These are phyloP conservation scores for Petrocephalus sullivani DNA, from an alignment of 2,797 vertebrate genomes.

Conservation along the genomic window DNA sequence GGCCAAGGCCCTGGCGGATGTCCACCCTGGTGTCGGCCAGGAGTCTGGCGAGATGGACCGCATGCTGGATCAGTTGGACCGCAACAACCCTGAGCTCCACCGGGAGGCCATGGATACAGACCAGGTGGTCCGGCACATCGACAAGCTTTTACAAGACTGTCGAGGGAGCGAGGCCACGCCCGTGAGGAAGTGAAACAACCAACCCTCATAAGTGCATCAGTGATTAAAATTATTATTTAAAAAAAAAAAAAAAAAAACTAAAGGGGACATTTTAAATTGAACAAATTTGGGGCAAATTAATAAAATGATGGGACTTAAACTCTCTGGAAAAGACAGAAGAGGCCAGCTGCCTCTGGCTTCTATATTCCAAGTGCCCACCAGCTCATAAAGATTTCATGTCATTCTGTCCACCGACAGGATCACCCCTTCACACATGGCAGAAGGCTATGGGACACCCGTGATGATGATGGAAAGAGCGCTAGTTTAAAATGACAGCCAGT, in stretches of 20 bases:
- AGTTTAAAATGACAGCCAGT: slow-evolving; percentile 85
- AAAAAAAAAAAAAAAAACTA: slow-evolving; percentile 41
- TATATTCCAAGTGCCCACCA: slow-evolving; percentile 98
- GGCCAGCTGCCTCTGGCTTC: slow-evolving; percentile 81
- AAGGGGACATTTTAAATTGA: slow-evolving; percentile 50
- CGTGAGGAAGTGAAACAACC: slow-evolving; percentile 81
- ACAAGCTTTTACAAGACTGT: slow-evolving; percentile 99
- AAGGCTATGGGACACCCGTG: slow-evolving; percentile 13
- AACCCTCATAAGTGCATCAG: slow-evolving; percentile 11
- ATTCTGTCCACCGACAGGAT: slow-evolving; percentile 75
- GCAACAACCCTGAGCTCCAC: slow-evolving; percentile 51
- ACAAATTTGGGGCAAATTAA: not conserved
- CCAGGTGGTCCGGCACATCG: slow-evolving; percentile 96
- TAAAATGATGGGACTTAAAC: slow-evolving; percentile 59
- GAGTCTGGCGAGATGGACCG: slow-evolving; percentile 79
- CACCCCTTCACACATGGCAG: slow-evolving; percentile 6
- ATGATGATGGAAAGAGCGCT: slow-evolving; percentile 26
- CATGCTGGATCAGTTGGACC: slow-evolving; percentile 78
- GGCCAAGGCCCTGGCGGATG: slow-evolving; percentile 86
- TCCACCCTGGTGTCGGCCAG: slow-evolving; percentile 80
- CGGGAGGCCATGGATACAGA: slow-evolving; percentile 87
- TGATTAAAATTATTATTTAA: not conserved
- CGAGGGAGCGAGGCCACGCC: slow-evolving; percentile 82
- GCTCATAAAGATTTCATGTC: slow-evolving; percentile 84
- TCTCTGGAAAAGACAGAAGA: slow-evolving; percentile 70